Percentiles rank a stretch among this genome's conserved stretches.
Conservation (phyloP, 37 sponge, comb jelly and placozoan species). For the Chondrosia reniformis region DNA sequence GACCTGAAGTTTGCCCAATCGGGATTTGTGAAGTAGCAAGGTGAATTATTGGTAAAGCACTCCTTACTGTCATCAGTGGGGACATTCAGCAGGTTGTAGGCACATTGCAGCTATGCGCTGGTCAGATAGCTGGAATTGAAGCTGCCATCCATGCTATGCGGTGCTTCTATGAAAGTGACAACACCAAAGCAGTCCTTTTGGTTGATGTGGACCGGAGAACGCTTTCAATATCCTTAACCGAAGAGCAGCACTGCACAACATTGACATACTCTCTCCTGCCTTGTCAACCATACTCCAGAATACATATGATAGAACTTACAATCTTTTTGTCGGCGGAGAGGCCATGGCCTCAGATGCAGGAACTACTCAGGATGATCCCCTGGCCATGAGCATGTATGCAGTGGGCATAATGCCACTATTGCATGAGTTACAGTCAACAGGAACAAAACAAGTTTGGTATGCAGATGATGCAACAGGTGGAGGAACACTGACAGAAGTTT, state of each 20-base stretch:
- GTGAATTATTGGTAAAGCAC: background rate
- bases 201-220: background rate
- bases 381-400: background rate
- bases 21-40: background rate
- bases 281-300: background rate
- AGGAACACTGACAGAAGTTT: background rate
- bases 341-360: background rate
- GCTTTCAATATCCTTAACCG: background rate
- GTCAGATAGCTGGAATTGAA: background rate
- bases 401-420: background rate
- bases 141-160: background rate
- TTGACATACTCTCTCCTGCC: background rate
- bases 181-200: background rate
- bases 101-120: too few relatives aligned
- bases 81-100: background rate
- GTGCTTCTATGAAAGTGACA: background rate
- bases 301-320: background rate
- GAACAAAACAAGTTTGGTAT: background rate
- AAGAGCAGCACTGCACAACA: conserved; percentile 2
- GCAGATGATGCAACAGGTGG: conserved; percentile 10
- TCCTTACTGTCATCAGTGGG: background rate
- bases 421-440: background rate
- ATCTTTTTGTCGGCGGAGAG: background rate
- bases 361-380: background rate
- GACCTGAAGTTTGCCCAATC: background rate